phyloP scores from a whole-genome alignment of 2,113 vertebrate genomes.

The Agelaius phoeniceus region DNA sequence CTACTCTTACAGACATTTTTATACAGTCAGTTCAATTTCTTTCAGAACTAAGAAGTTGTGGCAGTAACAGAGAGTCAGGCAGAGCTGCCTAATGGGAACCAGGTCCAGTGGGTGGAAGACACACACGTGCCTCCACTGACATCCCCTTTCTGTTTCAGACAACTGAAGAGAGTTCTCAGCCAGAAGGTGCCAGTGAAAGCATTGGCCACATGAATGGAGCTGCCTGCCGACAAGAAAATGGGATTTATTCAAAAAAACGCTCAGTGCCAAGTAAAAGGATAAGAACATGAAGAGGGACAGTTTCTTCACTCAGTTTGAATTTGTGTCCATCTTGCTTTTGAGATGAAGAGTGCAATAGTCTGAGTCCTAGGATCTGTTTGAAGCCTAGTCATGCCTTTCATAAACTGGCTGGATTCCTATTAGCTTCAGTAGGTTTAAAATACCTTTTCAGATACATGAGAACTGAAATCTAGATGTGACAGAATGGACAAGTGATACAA shows the following conservation, averaged over 20 bases:
- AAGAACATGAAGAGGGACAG: conserved; percentile 70
- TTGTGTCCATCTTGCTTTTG: neutral
- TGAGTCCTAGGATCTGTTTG: neutral
- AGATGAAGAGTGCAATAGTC: neutral
- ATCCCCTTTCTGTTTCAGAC: conserved; percentile 54
- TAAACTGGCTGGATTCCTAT: neutral
- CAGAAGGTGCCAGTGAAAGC: conserved; percentile 8
- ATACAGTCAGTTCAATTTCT: neutral
- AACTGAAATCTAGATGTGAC: neutral
- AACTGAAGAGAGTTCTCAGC: neutral
- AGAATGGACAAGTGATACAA: neutral
- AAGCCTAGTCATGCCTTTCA: conserved; percentile 10
- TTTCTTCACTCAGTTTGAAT: neutral
- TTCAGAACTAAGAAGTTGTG: neutral
- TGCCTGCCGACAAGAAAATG: conserved; percentile 64
- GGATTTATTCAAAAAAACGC: conserved; percentile 24
- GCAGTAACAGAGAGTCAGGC: neutral
- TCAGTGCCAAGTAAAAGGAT: conserved; percentile 73
- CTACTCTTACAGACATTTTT: neutral
- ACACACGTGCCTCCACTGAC: neutral
- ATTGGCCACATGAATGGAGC: conserved; percentile 35
- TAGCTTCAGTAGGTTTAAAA: conserved; percentile 28
- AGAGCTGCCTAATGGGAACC: neutral
- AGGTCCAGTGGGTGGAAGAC: neutral
- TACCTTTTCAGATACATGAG: conserved; percentile 19